phyloP scores from a whole-genome alignment of 1,140 invertebrate species.

The Nasonia vitripennis region DNA sequence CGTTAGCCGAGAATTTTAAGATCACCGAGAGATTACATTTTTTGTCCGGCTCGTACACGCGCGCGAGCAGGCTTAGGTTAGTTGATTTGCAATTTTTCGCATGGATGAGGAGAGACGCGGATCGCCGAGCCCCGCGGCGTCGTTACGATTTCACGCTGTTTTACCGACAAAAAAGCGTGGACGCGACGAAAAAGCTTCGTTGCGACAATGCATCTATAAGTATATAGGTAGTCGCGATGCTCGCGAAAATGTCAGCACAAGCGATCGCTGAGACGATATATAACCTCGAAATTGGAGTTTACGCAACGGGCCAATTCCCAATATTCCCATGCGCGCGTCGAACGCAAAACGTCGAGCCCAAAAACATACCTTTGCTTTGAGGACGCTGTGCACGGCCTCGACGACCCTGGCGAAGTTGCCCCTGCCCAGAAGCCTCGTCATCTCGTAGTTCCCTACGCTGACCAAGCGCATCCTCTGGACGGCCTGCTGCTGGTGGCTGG shows the following conservation, averaged over 20 bases:
- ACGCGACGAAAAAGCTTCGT: background rate
- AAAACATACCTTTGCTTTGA: constrained; percentile 74
- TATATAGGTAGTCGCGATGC: too few species aligned
- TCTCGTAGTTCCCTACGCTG: constrained; percentile 76
- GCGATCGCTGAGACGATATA: background rate
- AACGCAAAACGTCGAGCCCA: background rate
- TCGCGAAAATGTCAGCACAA: background rate
- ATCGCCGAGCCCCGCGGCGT: background rate
- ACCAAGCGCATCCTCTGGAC: constrained; percentile 58
- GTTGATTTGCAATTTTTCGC: background rate
- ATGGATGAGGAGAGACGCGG: background rate
- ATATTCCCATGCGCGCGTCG: too few species aligned
- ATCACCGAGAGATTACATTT: constrained; percentile 18
- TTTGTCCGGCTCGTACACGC: background rate
- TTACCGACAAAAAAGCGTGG: background rate
- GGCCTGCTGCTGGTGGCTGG: background rate
- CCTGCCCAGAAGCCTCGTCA: constrained; percentile 77
- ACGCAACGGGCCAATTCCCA: too few species aligned
- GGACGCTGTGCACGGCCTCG: constrained; percentile 76
- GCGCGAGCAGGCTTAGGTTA: background rate
- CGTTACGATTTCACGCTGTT: background rate
- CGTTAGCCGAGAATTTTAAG: background rate
- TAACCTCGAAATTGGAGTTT: too few species aligned
- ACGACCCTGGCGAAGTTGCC: constrained; percentile 79
- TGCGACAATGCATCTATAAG: too few species aligned